Evolutionary conservation across 2,797 vertebrate genomes (phyloP).

Genomic region (Thamnophis elegans): DNA sequence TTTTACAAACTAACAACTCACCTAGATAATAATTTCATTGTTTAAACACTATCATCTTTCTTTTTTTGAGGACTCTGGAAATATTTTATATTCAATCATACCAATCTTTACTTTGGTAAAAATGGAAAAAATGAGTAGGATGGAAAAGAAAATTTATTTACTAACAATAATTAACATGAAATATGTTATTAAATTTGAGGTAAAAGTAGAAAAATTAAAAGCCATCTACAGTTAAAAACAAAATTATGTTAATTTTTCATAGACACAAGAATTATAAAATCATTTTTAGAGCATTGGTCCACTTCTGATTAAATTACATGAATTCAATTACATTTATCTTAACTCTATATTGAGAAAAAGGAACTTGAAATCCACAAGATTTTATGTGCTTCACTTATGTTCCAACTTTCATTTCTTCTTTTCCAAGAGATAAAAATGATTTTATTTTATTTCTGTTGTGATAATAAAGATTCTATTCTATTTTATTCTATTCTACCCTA

Average conservation of each 20-base stretch:
- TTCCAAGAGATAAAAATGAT: no score
- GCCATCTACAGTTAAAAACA: rapidly evolving
- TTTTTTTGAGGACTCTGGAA: not conserved
- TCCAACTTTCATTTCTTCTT: no score
- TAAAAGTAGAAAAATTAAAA: no score
- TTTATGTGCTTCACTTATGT: not conserved
- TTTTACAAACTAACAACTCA: not conserved
- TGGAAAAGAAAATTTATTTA: not conserved
- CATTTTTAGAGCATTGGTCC: not conserved
- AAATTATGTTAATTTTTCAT: not conserved
- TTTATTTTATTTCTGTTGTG: no score
- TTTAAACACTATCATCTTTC: not conserved
- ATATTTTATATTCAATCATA: not conserved
- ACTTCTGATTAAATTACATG: not conserved
- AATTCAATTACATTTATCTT: not conserved
- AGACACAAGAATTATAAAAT: not conserved
- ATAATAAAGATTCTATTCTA: no score
- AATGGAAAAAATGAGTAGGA: not conserved
- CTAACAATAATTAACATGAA: not conserved
- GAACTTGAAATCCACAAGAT: not conserved
- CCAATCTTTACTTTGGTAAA: not conserved
- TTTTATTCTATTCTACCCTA: no score
- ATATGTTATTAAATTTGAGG: not conserved
- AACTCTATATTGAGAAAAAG: not conserved
- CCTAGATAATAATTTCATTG: not conserved